These are phyloP conservation scores for Carcharodon carcharias DNA, from an alignment of 2,797 vertebrate genomes.

Conservation along the genomic window DNA sequence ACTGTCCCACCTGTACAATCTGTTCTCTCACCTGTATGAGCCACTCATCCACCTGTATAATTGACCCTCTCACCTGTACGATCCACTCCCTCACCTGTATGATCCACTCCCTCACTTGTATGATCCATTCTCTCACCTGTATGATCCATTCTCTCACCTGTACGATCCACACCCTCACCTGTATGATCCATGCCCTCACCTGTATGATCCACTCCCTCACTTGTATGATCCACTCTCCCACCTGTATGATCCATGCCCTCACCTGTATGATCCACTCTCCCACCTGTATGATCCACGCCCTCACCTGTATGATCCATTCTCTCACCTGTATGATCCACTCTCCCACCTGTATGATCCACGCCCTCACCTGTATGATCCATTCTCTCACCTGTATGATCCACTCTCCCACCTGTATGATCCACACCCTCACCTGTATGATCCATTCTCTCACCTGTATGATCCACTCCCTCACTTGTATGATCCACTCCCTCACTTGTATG, in stretches of 20 bases:
- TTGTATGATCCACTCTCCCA: not conserved
- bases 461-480: not conserved
- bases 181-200: too few species aligned
- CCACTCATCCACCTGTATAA: too few species aligned
- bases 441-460: not conserved
- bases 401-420: too few species aligned
- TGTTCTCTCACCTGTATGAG: too few species aligned
- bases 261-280: not conserved
- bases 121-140: too few species aligned
- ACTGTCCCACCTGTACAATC: too few species aligned
- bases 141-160: too few species aligned
- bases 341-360: not conserved
- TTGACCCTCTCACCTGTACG: too few species aligned
- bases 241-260: not conserved
- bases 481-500: too few species aligned
- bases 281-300: not conserved
- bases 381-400: not conserved
- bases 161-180: too few species aligned
- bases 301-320: not conserved
- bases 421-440: not conserved
- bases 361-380: not conserved
- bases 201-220: not conserved
- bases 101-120: too few species aligned
- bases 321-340: not conserved
- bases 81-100: too few species aligned